Evolutionary conservation across 2,113 vertebrate genomes (phyloP).

Genomic region (Nesospiza acunhae): DNA sequence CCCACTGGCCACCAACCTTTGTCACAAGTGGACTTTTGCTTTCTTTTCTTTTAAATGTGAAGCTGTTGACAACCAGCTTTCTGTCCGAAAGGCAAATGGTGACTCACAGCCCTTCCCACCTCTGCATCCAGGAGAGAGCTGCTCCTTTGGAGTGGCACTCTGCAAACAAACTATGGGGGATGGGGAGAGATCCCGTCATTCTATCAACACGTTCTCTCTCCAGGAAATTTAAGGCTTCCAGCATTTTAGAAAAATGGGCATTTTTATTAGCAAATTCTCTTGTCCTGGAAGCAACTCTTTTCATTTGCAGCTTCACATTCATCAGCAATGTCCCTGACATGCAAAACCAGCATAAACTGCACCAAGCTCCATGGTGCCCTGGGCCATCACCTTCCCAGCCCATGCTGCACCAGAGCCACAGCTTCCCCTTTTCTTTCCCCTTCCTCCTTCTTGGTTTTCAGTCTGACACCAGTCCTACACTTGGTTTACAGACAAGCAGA

Average conservation of each 20-base stretch:
- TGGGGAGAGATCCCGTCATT: accelerated
- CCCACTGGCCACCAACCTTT: background rate
- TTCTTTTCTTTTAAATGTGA: background rate
- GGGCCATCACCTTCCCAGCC: background rate
- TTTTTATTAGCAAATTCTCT: background rate
- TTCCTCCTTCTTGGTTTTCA: background rate
- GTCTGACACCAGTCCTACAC: background rate
- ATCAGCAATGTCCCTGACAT: background rate
- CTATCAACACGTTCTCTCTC: accelerated
- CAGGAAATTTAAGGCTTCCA: background rate
- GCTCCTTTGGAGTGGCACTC: background rate
- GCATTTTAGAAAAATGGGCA: background rate
- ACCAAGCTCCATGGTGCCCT: background rate
- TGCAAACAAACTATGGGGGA: background rate
- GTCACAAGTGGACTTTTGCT: background rate
- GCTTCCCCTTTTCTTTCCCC: background rate
- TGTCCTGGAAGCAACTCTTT: background rate
- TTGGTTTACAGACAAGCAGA: background rate
- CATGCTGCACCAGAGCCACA: background rate
- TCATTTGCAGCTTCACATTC: background rate
- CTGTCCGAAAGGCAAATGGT: background rate
- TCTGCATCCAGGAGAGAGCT: background rate
- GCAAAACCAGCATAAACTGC: background rate
- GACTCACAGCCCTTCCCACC: background rate
- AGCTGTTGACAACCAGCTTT: background rate